Evolutionary conservation across 2,888 invertebrate species (phyloP), one percentile per base, ranked within the genome.

Genomic region (Linyphia triangularis): DNA sequence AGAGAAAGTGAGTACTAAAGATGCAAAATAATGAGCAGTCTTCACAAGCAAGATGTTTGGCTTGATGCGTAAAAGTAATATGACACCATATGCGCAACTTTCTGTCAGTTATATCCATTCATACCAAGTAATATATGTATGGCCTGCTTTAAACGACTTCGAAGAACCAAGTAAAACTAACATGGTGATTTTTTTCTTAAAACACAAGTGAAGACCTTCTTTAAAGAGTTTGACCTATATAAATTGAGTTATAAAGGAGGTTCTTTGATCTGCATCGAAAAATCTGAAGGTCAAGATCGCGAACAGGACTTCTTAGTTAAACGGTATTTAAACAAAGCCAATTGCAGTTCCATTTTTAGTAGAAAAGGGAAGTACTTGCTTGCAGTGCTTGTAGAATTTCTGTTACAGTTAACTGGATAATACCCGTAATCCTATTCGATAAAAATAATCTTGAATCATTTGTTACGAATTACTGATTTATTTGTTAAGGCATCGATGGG

Each of bases 251-350:
- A 69, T 69, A 33, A 81, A 70, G 70, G 70, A 81, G 37, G 57
- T 51, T 59, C 81, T 81, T 81, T 81, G 69, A 81, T 69, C 67
- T 24, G 67, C 65, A 67, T 79, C 24, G n/a, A 30, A 33, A 79
- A 63, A 79, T 43, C 65, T 26, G 33, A 70, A 81, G 81, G 81
- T 81, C 81, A 81, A 81, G 81, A 69, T 81, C 37, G 70, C 30
- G 70, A 73, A 73, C 73, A 79, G 79, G 65, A 81, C 81, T 81
- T 69, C 51, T 59, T 30, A 22, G 37, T 77, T 63, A 33, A 63
- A 77, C 37, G n/a, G n/a, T 77, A 77, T 77, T 77, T 77, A 77
- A 37, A 61, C 77, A 63, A 51, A 63, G 77, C 37, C 61, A 63
- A 73, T 30, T 57, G 43, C 19, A 30, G 73, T 59, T 73, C 73